Evolutionary conservation across 2,888 invertebrate species (phyloP).

Genomic region (Conistra vaccinii): DNA sequence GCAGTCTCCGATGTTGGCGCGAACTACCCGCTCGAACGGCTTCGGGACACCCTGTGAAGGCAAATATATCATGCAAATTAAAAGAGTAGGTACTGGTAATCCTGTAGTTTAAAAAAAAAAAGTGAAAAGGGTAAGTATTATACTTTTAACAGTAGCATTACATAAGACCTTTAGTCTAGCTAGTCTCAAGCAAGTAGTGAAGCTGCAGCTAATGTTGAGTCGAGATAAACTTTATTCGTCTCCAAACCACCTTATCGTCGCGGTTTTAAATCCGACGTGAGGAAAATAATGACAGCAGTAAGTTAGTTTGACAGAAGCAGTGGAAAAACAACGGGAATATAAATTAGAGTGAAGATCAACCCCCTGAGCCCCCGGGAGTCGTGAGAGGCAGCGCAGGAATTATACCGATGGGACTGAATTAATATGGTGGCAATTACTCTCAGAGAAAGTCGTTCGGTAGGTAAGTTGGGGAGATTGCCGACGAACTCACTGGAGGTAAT

Average conservation of each 20-base stretch:
- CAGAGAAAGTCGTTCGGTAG: slow-evolving; percentile 41
- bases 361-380: slow-evolving; percentile 28
- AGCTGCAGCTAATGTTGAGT: neutral
- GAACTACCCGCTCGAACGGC: slow-evolving; percentile 97
- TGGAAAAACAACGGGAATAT: slow-evolving; percentile 52
- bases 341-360: slow-evolving; percentile 48
- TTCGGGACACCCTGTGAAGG: slow-evolving; percentile 93
- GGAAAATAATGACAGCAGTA: slow-evolving; percentile 45
- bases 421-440: slow-evolving; percentile 56
- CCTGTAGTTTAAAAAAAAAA: neutral
- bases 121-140: neutral
- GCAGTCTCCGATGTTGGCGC: slow-evolving; percentile 99
- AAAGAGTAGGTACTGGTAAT: neutral
- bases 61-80: neutral
- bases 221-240: slow-evolving; percentile 1
- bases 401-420: slow-evolving; percentile 50
- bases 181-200: neutral
- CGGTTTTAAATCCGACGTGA: slow-evolving; percentile 14
- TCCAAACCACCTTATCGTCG: neutral
- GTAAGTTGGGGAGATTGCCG: slow-evolving; percentile 14
- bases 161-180: neutral
- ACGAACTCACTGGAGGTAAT: slow-evolving; percentile 7
- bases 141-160: neutral
- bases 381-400: slow-evolving; percentile 34
- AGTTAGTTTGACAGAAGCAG: slow-evolving; percentile 40